Base-by-base conservation (phyloP, 2,888 invertebrate species). In the Ptilodon capucinus region DNA sequence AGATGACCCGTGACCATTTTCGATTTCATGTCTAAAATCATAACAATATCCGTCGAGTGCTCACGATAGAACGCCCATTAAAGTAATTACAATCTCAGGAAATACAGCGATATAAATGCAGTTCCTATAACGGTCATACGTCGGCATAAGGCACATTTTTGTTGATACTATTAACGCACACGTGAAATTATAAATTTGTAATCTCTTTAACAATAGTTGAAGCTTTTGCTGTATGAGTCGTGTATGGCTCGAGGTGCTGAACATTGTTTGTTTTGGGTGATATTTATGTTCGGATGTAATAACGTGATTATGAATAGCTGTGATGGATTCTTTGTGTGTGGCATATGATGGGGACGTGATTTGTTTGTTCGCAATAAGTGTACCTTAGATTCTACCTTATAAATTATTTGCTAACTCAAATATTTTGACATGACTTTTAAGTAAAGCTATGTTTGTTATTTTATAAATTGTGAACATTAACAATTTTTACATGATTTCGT, bases 1-100 rank as follows among this genome's bases (percentile, higher is more conserved):
- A 68, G 79, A 80, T 83, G 87, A 86, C 85, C 86, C 81, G 79
- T 71, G 83, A 84, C 79, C 75, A 76, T 85, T 85, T 82, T 80
- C 80, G 81, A 85, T 84, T 85, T 81, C 86, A 86, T 82, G 86
- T 84, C 78, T 81, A 77, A 84, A 87, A 86, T 84, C 81, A 80
- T 84, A 86, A 85, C 85, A 84, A 86, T 83, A 79, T 84, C 80
- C 78, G 73, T 64, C 61, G 71, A 77, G 71, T 76, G 82, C 81
- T 84, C 86, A 84, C 84, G 86, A 85, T 81, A 80, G 71, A 74
- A 62, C 74, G 73, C 71, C 80, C 82, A 86, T 85, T 83, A 84
- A 73, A 79, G 82, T 85, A 86, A 88, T 88, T 86, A 87, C 80
- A 75, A 75, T 67, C 40, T 76, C 71, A 69, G 66, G 60, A 57